phyloP scores from a whole-genome alignment of 2,888 invertebrate species.

The Hedychridium roseum region DNA sequence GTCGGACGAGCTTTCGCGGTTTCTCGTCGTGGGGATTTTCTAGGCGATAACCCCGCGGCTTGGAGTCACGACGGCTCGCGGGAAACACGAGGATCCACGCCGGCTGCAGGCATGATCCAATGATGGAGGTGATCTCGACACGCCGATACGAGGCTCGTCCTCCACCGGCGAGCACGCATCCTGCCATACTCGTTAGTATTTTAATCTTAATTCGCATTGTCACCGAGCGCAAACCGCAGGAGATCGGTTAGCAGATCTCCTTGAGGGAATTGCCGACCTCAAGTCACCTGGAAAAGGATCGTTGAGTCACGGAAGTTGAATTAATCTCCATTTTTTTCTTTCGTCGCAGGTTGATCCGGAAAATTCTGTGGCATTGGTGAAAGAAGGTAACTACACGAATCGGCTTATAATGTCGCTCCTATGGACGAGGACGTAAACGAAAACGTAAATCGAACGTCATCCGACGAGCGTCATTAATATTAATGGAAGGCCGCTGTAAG shows the following conservation, averaged over 20 bases:
- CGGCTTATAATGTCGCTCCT: no score
- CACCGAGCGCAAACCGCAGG: no score
- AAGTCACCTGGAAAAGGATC: no score
- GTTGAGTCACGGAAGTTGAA: no score
- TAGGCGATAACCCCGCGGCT: slow-evolving; percentile 5
- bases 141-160: slow-evolving; percentile 60
- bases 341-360: slow-evolving; percentile 74
- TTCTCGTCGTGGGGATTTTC: neutral
- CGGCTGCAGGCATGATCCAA: slow-evolving; percentile 43
- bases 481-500: no score
- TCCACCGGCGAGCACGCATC: slow-evolving; percentile 48
- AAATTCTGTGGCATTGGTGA: slow-evolving; percentile 83
- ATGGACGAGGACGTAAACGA: no score
- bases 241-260: no score
- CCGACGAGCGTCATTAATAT: no score
- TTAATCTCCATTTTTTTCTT: slow-evolving; percentile 34
- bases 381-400: slow-evolving; percentile 88
- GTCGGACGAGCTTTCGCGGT: neutral
- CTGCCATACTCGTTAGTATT: slow-evolving; percentile 52
- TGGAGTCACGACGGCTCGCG: slow-evolving; percentile 11
- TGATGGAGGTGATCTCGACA: slow-evolving; percentile 61
- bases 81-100: slow-evolving; percentile 17
- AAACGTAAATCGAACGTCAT: no score
- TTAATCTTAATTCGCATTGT: no score
- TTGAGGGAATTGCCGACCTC: no score